Percentiles rank a stretch among this genome's conserved stretches.
Conservation (phyloP, 2,797 vertebrate genomes). For the Coilia nasus region DNA sequence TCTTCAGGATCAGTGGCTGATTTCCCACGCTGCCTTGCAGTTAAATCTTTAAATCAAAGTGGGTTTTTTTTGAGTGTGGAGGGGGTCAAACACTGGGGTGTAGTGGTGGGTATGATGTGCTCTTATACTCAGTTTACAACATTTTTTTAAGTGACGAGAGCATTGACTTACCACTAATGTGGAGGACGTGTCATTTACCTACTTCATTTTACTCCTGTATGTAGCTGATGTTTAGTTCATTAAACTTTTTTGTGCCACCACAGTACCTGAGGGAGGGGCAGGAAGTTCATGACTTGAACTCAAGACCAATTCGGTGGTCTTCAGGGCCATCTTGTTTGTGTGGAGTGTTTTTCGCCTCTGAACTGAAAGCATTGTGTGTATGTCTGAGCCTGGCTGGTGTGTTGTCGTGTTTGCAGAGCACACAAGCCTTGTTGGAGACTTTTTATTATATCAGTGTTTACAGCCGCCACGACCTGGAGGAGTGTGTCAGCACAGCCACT, state of each 20-base stretch:
- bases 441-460: neutral
- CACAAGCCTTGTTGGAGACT: neutral
- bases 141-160: no score
- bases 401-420: neutral
- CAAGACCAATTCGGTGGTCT: neutral
- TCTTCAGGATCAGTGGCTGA: neutral
- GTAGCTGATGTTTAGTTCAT: no score
- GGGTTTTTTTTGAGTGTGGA: neutral
- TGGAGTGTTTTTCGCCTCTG: neutral
- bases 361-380: neutral
- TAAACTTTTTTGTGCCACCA: no score
- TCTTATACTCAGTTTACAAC: no score
- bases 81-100: no score
- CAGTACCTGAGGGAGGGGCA: no score
- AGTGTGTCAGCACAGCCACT: neutral
- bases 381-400: neutral
- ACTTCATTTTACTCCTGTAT: no score
- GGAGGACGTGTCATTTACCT: no score
- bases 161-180: no score
- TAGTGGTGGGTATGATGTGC: no score
- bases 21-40: conserved; percentile 14
- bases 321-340: neutral
- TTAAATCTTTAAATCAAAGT: neutral
- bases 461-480: neutral
- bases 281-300: neutral